Percentiles rank a stretch among this genome's conserved stretches.
Conservation (phyloP, 2,797 vertebrate species). For the Gymnocypris eckloni region DNA sequence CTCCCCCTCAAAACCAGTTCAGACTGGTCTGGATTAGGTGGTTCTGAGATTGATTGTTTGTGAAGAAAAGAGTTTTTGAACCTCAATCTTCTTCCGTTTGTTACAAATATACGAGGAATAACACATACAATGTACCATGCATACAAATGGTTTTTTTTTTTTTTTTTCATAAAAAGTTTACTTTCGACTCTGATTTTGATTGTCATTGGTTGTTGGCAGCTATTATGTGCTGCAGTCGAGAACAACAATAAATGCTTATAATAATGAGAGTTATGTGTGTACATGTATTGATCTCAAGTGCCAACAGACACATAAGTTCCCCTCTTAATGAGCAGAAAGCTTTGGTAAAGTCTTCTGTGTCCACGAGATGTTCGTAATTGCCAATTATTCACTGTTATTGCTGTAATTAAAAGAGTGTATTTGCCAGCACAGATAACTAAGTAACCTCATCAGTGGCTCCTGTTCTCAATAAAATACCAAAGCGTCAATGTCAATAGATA, state of each 20-base stretch:
- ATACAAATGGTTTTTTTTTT: background rate
- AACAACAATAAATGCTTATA: background rate
- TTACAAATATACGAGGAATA: background rate
- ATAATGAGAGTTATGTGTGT: background rate
- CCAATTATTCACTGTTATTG: constrained; percentile 47
- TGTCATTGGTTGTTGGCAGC: background rate
- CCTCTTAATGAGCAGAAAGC: background rate
- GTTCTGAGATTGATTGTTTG: background rate
- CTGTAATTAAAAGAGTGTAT: constrained; percentile 35
- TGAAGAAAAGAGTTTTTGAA: background rate
- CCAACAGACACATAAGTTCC: background rate
- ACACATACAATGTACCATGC: background rate
- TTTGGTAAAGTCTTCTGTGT: background rate
- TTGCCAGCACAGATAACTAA: constrained; percentile 38
- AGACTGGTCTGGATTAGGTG: background rate
- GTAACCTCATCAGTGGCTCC: constrained; percentile 24
- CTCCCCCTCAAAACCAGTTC: background rate
- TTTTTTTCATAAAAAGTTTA: background rate
- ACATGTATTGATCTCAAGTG: background rate
- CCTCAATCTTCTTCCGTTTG: background rate
- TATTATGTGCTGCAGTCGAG: background rate
- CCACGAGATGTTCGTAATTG: constrained; percentile 20
- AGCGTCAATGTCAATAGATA: background rate
- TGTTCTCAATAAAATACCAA: constrained; percentile 24
- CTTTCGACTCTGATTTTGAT: background rate